Evolutionary conservation across 2,888 invertebrate genomes (phyloP), one percentile per base, ranked within the genome.

Genomic region (Adela reaumurella): DNA sequence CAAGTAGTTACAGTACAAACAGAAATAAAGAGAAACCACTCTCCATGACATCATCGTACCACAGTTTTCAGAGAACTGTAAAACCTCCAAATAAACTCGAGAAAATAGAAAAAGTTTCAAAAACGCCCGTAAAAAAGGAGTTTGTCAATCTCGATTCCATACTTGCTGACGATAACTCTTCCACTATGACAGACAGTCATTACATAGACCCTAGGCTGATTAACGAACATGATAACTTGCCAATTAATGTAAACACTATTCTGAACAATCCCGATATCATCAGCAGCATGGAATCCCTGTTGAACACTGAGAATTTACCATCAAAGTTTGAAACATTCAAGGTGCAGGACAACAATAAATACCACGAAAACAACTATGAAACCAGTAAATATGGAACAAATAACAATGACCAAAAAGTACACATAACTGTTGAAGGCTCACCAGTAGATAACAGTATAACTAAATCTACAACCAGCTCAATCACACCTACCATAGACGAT

Each of bases 161-260:
- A 55, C 59, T 78, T 17, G 58, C 63, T 44, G 71, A 69, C 49
- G 76, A 76, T 50, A 74, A 73, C 54, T 67, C 70, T 50, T 74
- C 78, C 28, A 70, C 8, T 76, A n/a, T n/a, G 67, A 71, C 76
- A 19, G 83, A 77, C 58, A 77, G 78, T 61, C 76, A 71, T 61
- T 78, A 78, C 53, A 78, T 84, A 52, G 83, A 84, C 62, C 83
- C 83, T 20, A 70, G 79, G 57, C 72, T 88, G 50, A 88, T 88
- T 50, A 88, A 88, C 64, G 84, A 85, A 68, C 85, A 84, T 63
- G 87, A 88, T 64, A 87, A 87, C 69, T 70, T 88, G 46, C 82
- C 85, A 17, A 83, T 87, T 35, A 80, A 78, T 58, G 77, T 81
- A 17, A 78, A 74, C 54, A 81, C 74, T 19, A 70, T 81, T 55